These are phyloP conservation scores for Cynocephalus volans DNA, from an alignment of 2,113 vertebrate species.

Conservation along the genomic window DNA sequence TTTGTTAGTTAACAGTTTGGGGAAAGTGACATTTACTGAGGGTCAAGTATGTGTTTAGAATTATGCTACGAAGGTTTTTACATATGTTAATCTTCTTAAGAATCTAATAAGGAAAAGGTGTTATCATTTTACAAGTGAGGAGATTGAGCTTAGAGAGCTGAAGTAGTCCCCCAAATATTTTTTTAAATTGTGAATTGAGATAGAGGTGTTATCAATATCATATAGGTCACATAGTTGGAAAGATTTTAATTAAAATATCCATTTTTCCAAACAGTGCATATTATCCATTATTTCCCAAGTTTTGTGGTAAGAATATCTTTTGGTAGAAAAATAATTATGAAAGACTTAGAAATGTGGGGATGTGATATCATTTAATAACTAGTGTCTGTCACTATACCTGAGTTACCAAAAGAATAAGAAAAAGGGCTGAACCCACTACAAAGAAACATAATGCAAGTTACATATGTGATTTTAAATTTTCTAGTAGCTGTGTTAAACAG, in stretches of 20 bases:
- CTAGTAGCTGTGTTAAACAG: neutral
- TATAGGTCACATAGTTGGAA: neutral
- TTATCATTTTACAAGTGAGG: neutral
- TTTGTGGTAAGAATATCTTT: slow-evolving; percentile 48
- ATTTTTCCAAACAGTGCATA: neutral
- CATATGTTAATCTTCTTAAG: neutral
- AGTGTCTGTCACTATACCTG: neutral
- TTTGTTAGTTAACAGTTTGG: neutral
- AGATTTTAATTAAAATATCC: neutral
- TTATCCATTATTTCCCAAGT: neutral
- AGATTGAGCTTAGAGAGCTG: neutral
- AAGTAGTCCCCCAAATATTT: neutral
- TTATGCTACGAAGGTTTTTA: neutral
- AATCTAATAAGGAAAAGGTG: neutral
- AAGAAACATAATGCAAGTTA: neutral
- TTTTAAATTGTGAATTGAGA: neutral
- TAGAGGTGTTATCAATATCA: neutral
- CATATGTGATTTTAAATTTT: neutral
- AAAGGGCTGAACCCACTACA: neutral
- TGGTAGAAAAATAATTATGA: slow-evolving; percentile 20
- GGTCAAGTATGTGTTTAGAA: neutral
- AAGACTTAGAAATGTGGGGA: slow-evolving; percentile 13
- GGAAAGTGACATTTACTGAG: neutral
- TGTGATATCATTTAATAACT: neutral
- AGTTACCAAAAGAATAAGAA: neutral